These are phyloP conservation scores for Napeogenes inachia DNA, from an alignment of 2,888 invertebrate species.

Conservation along the genomic window DNA sequence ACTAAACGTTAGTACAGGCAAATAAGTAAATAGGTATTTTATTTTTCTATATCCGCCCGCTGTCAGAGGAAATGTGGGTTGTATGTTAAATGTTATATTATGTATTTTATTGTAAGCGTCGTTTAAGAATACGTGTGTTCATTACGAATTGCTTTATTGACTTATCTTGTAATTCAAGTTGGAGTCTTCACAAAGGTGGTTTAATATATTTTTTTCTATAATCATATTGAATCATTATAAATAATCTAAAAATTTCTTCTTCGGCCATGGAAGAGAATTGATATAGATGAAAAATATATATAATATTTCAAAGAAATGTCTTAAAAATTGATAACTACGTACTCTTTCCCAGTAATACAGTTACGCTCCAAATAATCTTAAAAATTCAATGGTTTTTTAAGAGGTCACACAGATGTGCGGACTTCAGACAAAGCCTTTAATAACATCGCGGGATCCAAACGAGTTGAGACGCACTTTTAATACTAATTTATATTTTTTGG, in stretches of 20 bases:
- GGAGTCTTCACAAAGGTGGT: not conserved
- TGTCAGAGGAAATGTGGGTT: constrained; percentile 62
- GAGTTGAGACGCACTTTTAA: constrained; percentile 57
- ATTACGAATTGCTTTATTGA: not conserved
- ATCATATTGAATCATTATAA: too few species aligned
- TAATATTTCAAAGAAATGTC: too few species aligned
- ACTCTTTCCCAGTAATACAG: constrained; percentile 26
- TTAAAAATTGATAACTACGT: constrained; percentile 4
- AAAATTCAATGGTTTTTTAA: constrained; percentile 49
- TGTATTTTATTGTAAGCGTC: not conserved
- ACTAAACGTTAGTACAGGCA: too few species aligned
- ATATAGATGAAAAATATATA: too few species aligned
- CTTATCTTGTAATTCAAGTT: not conserved
- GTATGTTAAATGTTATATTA: constrained; percentile 48
- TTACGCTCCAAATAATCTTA: constrained; percentile 35
- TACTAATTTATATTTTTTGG: constrained; percentile 29
- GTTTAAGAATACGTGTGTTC: not conserved
- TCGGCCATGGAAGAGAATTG: too few species aligned
- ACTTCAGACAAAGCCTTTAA: constrained; percentile 57
- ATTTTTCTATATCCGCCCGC: constrained; percentile 41
- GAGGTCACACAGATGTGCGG: constrained; percentile 58
- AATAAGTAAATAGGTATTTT: too few species aligned
- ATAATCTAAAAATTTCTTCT: too few species aligned
- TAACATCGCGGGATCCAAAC: constrained; percentile 52
- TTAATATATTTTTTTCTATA: too few species aligned